Evolutionary conservation across 2,888 invertebrate genomes (phyloP), one percentile per base, ranked within the genome.

Genomic region (Biston stratarius): DNA sequence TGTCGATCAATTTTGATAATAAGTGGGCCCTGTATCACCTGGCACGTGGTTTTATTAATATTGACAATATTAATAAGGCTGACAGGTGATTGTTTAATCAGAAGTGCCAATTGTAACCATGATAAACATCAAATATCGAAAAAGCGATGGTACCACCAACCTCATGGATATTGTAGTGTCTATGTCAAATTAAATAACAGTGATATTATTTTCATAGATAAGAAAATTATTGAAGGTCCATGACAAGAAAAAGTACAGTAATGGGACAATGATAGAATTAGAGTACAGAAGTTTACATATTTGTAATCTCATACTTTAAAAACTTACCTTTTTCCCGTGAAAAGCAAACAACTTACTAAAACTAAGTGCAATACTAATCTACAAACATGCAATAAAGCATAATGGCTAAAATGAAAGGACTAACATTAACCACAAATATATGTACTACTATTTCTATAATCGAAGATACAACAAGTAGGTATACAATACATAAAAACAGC

Each of bases 301-400:
- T 12, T 34, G 14, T 49, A 51, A 1, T 40, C 12, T 15, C 6
- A 15, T 15, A 53, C 5, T 14, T 55, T 33, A 55, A 33, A 52
- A 51, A 72, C 67, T 70, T 74, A 71, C 69, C 74, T 63, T 63
- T n/a, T n/a, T 51, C 52, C 62, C 48, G 47, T 56, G 33, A 45
- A 53, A 65, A 68, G 60, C 66, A 66, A 57, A 69, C 12, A 63
- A 14, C 51, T 52, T 40, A 34, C 69, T 68, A 61, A 64, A 64
- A 51, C 69, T 62, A 71, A 65, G 58, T 65, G 72, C 67, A 66
- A 40, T 10, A 61, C 51, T 67, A 64, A 45, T 61, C 47, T 64
- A 51, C 48, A 68, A n/a, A 64, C 71, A 74, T 68, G 73, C 74
- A 24, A 44, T 55, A 14, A 73, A 75, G 73, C 74, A 38, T 67